A percentile compares a stretch with the other conserved stretches of the same genome.
phyloP scores from a whole-genome alignment of 2,113 vertebrate species.

The Neoarius graeffei region DNA sequence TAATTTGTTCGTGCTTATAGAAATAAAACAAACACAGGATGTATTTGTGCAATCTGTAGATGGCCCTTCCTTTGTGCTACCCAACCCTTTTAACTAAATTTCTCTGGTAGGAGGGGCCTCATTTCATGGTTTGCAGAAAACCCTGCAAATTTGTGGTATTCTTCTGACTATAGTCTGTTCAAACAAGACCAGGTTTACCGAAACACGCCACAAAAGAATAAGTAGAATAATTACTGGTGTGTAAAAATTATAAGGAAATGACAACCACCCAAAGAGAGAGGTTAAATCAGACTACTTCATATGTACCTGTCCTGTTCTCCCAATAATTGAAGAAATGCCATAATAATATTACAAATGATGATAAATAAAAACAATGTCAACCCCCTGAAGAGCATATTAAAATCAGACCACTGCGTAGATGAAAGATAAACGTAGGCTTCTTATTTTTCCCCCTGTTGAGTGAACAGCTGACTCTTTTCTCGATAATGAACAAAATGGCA shows the following conservation, averaged over 20 bases:
- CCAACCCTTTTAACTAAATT: not conserved
- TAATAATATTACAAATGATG: not conserved
- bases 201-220: not conserved
- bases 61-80: not conserved
- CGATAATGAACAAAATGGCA: slow-evolving; percentile 40
- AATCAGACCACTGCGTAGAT: not conserved
- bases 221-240: not conserved
- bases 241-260: not conserved
- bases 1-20: not conserved
- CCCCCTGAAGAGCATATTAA: not conserved
- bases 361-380: too few relatives aligned
- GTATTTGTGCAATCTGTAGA: not conserved
- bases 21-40: not conserved
- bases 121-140: not conserved
- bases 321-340: not conserved
- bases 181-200: not conserved
- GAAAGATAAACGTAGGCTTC: slow-evolving; percentile 6
- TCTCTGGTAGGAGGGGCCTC: not conserved
- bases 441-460: not conserved
- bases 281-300: not conserved
- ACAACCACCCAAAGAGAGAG: not conserved
- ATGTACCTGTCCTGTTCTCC: too few relatives aligned
- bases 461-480: slow-evolving; percentile 9
- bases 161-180: not conserved
- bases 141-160: not conserved